These are phyloP conservation scores for Serrognathus titanus DNA, from an alignment of 2,888 invertebrate genomes.

Conservation along the genomic window DNA sequence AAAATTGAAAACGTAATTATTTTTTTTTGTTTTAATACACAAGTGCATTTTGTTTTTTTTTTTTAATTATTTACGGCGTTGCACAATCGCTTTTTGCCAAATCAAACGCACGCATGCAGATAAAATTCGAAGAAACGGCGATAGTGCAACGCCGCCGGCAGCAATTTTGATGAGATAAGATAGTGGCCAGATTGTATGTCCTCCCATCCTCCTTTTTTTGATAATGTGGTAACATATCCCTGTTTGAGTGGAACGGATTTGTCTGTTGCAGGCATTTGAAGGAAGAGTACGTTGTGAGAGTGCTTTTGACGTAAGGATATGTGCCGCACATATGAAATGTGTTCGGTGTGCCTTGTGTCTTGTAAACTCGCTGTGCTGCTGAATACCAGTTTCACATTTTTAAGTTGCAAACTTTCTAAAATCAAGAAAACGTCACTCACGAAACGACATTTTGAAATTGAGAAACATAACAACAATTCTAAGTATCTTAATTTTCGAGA, in stretches of 20 bases:
- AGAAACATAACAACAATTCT: too few species aligned
- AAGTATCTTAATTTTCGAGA: too few species aligned
- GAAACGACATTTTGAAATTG: too few species aligned
- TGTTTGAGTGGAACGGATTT: constrained; percentile 44
- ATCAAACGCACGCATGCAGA: too few species aligned
- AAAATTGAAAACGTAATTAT: too few species aligned
- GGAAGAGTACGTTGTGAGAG: constrained; percentile 81
- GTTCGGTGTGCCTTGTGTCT: constrained; percentile 20
- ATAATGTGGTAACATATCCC: constrained; percentile 10
- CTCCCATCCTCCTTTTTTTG: background rate
- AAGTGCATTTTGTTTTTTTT: too few species aligned
- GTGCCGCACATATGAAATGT: constrained; percentile 29
- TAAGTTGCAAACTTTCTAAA: too few species aligned
- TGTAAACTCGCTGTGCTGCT: constrained; percentile 17
- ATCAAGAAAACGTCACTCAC: too few species aligned
- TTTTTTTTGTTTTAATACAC: too few species aligned
- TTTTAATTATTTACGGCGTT: too few species aligned
- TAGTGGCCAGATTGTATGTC: too few species aligned
- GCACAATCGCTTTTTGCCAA: too few species aligned
- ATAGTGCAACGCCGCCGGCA: background rate
- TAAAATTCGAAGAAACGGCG: background rate
- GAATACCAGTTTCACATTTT: background rate
- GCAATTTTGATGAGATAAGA: background rate
- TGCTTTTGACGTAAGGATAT: constrained; percentile 78
- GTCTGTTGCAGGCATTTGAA: constrained; percentile 60